Conservation (phyloP, 1,140 invertebrate genomes). For the Lepidotrigona ventralis region DNA sequence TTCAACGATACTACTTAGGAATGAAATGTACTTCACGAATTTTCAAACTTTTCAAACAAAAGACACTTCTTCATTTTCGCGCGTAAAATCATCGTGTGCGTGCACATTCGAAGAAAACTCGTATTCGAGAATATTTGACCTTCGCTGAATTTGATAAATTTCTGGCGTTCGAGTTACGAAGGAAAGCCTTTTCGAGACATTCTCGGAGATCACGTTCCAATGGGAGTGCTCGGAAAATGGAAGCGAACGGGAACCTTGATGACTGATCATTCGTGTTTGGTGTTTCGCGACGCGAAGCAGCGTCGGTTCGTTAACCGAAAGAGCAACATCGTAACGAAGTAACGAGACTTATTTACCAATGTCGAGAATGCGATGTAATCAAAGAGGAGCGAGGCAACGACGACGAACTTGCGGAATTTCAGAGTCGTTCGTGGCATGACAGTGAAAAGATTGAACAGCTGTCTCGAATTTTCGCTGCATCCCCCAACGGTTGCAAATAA, state of each 20-base stretch:
- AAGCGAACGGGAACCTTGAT: neutral
- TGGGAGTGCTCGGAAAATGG: neutral
- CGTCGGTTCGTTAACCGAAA: constrained; percentile 46
- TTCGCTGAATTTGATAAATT: neutral
- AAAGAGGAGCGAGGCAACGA: neutral
- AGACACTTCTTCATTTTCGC: too few relatives aligned
- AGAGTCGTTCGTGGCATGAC: neutral
- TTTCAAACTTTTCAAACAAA: too few relatives aligned
- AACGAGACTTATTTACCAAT: constrained; percentile 46
- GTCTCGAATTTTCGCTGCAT: neutral
- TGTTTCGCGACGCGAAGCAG: neutral
- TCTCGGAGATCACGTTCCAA: neutral
- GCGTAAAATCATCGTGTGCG: too few relatives aligned
- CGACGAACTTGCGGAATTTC: neutral
- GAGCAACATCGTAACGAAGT: constrained; percentile 41
- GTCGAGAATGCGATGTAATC: constrained; percentile 32
- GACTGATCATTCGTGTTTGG: neutral
- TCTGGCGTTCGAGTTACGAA: neutral
- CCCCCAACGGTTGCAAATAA: neutral
- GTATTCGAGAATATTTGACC: neutral
- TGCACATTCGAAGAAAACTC: too few relatives aligned
- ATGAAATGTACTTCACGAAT: too few relatives aligned
- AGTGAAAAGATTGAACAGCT: neutral
- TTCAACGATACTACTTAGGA: too few relatives aligned
- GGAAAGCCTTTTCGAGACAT: neutral